Evolutionary conservation across 1,140 invertebrate species (phyloP).

Genomic region (Sitophilus oryzae): DNA sequence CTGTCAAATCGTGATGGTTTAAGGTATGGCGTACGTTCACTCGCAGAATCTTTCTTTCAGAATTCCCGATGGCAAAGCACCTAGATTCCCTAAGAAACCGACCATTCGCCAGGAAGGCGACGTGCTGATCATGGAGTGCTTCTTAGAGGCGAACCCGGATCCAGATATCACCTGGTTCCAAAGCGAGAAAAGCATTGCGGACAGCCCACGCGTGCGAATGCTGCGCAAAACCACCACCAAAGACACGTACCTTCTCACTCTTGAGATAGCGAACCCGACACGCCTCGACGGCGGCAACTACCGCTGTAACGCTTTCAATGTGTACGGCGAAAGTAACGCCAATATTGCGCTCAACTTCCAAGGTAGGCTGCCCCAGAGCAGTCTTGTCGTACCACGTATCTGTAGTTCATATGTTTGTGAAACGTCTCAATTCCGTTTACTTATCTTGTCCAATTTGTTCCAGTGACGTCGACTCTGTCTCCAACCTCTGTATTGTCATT

Average conservation of each 20-base stretch:
- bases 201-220: constrained; percentile 80
- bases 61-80: constrained; percentile 91
- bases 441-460: constrained; percentile 32
- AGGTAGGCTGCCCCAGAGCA: constrained; percentile 61
- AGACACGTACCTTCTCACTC: constrained; percentile 82
- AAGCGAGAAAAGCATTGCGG: constrained; percentile 72
- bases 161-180: constrained; percentile 96
- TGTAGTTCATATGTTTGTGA: constrained; percentile 35
- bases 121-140: constrained; percentile 90
- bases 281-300: constrained; percentile 96
- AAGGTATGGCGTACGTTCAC: constrained; percentile 12
- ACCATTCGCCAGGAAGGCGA: constrained; percentile 94
- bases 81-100: constrained; percentile 94
- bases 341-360: constrained; percentile 99
- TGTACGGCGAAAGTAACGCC: constrained; percentile 97
- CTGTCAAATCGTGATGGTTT: too few relatives aligned
- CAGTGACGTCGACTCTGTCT: constrained; percentile 30
- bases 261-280: constrained; percentile 91
- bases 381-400: constrained; percentile 28
- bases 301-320: constrained; percentile 97
- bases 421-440: constrained; percentile 37
- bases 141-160: constrained; percentile 88
- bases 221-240: constrained; percentile 76
- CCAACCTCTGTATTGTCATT: constrained; percentile 35
- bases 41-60: constrained; percentile 50